A percentile compares a stretch with the other conserved stretches of the same genome.
These are phyloP conservation scores for Eristalis intricaria DNA, from an alignment of 2,888 invertebrate genomes.

Conservation along the genomic window DNA sequence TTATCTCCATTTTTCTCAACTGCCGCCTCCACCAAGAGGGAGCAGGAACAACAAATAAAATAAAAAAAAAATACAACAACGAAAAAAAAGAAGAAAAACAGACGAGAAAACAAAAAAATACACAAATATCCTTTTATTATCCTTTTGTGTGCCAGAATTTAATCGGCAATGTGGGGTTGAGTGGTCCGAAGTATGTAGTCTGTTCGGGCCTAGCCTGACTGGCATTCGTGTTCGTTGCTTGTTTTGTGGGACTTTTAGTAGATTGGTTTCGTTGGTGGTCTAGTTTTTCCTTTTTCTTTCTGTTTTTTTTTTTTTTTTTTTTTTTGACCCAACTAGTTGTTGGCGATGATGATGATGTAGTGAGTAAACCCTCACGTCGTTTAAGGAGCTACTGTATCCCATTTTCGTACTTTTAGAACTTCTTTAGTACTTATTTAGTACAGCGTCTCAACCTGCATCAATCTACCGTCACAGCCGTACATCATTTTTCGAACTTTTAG, in stretches of 20 bases:
- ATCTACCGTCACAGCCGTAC: no score
- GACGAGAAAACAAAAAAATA: conserved; percentile 4
- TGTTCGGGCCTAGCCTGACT: conserved; percentile 8
- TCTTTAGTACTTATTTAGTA: no score
- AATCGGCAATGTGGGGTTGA: conserved; percentile 8
- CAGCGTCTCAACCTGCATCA: no score
- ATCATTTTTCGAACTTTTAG: no score
- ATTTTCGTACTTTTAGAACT: no score
- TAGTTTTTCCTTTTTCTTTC: conserved; percentile 1
- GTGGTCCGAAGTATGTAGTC: not conserved
- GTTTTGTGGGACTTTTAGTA: not conserved
- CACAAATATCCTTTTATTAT: conserved; percentile 53
- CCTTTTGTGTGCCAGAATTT: conserved; percentile 41
- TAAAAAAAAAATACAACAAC: not conserved
- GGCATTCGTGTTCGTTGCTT: conserved; percentile 15
- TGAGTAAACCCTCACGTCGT: no score
- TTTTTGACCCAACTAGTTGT: not conserved
- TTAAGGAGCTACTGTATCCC: no score
- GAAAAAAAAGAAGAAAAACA: not conserved
- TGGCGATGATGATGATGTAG: not conserved
- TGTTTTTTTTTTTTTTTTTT: no score
- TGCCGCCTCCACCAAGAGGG: not conserved
- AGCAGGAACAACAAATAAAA: not conserved
- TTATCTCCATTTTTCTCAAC: not conserved
- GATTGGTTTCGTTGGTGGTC: conserved; percentile 23